These are phyloP conservation scores for Coracias cyanogaster DNA, from an alignment of 2,797 vertebrate genomes.

Conservation along the genomic window DNA sequence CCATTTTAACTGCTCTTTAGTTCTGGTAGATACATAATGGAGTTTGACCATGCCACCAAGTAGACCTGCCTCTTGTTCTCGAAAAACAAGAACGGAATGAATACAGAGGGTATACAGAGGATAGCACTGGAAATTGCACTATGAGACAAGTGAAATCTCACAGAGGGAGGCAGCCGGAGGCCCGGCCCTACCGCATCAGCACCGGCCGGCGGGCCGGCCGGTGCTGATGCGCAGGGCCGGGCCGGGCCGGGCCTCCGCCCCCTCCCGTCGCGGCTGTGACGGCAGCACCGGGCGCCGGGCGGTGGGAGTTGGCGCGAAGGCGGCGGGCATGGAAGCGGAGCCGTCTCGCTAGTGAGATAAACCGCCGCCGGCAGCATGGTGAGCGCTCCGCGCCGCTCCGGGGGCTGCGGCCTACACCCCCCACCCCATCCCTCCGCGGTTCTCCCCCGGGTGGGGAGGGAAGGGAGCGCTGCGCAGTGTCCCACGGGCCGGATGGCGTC, in stretches of 20 bases:
- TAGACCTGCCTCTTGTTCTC: not conserved
- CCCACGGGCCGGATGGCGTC: not conserved
- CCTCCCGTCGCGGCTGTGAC: conserved; percentile 27
- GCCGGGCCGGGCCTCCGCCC: not conserved
- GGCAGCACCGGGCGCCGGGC: not conserved
- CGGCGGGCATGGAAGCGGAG: not conserved
- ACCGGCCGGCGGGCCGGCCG: no score
- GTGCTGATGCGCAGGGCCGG: no score
- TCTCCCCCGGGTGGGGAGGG: no score
- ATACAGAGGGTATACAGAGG: not conserved
- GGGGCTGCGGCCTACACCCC: no score
- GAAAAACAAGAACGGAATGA: not conserved
- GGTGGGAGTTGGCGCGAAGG: conserved; percentile 46
- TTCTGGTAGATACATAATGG: not conserved
- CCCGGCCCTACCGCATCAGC: no score
- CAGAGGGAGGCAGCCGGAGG: no score
- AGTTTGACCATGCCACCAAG: not conserved
- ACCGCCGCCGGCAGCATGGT: conserved; percentile 12
- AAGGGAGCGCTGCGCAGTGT: not conserved
- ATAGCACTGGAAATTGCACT: not conserved
- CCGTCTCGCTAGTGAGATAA: not conserved
- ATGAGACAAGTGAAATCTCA: not conserved
- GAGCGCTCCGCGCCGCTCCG: not conserved
- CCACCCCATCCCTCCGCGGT: no score
- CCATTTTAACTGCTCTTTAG: not conserved